phyloP scores from a whole-genome alignment of 2,113 vertebrate genomes.

The Varanus komodoensis region DNA sequence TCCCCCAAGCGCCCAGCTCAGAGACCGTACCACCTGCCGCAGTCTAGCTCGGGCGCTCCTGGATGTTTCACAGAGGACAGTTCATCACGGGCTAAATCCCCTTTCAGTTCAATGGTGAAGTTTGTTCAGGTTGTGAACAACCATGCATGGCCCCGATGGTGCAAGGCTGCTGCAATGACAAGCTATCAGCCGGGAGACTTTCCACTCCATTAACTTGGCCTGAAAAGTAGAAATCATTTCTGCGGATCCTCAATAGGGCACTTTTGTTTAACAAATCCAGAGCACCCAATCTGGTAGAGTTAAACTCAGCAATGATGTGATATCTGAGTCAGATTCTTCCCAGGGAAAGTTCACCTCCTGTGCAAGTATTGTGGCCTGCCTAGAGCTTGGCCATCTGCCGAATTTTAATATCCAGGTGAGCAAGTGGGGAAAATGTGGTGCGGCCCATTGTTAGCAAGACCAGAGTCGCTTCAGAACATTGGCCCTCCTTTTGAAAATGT shows the following conservation, averaged over 20 bases:
- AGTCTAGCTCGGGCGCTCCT: background rate
- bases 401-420: no score
- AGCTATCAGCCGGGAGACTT: background rate
- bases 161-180: background rate
- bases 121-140: background rate
- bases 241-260: background rate
- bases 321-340: background rate
- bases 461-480: no score
- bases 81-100: background rate
- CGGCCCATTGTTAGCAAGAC: no score
- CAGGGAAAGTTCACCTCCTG: no score
- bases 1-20: no score
- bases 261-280: background rate
- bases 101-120: background rate
- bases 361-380: background rate
- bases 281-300: rapidly evolving
- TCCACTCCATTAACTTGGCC: slow-evolving; percentile 3
- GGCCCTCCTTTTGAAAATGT: no score
- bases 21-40: background rate
- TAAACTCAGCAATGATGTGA: background rate
- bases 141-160: background rate
- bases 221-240: background rate
- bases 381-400: no score
- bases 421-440: no score
- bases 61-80: background rate